Conservation (phyloP, 2,113 vertebrate genomes). For the Stigmatopora nigra region DNA sequence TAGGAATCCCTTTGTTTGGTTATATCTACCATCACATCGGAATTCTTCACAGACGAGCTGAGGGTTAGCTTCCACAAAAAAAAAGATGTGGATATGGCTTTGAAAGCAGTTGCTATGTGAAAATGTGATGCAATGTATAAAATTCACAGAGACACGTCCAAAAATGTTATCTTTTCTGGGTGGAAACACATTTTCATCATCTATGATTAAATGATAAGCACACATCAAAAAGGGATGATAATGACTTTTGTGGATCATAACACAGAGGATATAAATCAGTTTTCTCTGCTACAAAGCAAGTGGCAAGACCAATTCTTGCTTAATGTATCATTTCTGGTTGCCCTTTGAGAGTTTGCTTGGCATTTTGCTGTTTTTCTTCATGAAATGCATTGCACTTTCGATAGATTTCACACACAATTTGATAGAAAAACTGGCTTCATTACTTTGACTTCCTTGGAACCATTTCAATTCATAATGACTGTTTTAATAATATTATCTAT, state of each 20-base stretch:
- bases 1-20: slow-evolving; percentile 60
- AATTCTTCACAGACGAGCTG: slow-evolving; percentile 16
- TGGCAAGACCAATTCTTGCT: slow-evolving; percentile 31
- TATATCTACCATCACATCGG: slow-evolving; percentile 55
- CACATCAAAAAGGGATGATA: slow-evolving; percentile 42
- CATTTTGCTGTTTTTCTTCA: slow-evolving; percentile 29
- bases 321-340: slow-evolving; percentile 31
- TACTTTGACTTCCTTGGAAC: slow-evolving; percentile 34
- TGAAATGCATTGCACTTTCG: slow-evolving; percentile 35
- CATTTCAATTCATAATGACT: slow-evolving; percentile 22
- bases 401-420: slow-evolving; percentile 31
- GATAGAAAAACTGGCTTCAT: slow-evolving; percentile 37
- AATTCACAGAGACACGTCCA: slow-evolving; percentile 8
- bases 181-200: slow-evolving; percentile 29
- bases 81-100: slow-evolving; percentile 20
- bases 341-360: slow-evolving; percentile 15
- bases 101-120: slow-evolving; percentile 14
- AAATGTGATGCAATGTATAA: slow-evolving; percentile 17
- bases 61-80: slow-evolving; percentile 29
- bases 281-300: slow-evolving; percentile 15
- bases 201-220: slow-evolving; percentile 38
- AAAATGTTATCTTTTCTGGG: slow-evolving; percentile 10
- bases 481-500: slow-evolving; percentile 47
- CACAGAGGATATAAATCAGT: slow-evolving; percentile 42
- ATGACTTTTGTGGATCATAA: slow-evolving; percentile 46